These are phyloP conservation scores for Arrhopalites spinosus DNA, from an alignment of 2,888 invertebrate genomes.

Conservation along the genomic window DNA sequence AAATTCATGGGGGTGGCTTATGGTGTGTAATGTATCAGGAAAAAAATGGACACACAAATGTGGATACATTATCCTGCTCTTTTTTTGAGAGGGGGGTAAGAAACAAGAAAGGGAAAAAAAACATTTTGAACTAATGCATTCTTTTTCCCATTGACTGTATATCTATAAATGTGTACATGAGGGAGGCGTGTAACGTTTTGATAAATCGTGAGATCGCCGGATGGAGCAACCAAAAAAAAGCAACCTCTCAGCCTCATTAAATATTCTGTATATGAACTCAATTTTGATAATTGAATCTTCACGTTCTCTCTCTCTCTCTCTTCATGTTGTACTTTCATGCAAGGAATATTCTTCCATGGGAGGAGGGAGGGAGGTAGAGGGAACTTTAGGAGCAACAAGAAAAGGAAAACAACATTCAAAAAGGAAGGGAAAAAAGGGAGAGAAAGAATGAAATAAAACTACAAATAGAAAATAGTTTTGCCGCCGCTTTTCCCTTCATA, in stretches of 20 bases:
- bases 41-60: too few species aligned
- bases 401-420: conserved; percentile 13
- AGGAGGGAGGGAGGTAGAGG: conserved; percentile 13
- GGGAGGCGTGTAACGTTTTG: too few species aligned
- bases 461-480: too few species aligned
- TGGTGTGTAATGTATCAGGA: too few species aligned
- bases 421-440: background rate
- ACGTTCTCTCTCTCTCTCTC: conserved; percentile 23
- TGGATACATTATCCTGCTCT: too few species aligned
- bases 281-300: conserved; percentile 37
- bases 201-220: too few species aligned
- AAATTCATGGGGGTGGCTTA: too few species aligned
- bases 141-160: background rate
- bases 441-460: background rate
- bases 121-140: too few species aligned
- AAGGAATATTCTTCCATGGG: background rate
- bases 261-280: conserved; percentile 36
- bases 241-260: conserved; percentile 21
- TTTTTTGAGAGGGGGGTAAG: too few species aligned
- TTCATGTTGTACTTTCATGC: background rate
- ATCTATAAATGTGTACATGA: background rate
- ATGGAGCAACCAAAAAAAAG: too few species aligned
- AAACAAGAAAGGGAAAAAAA: too few species aligned
- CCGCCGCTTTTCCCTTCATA: too few species aligned
- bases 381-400: conserved; percentile 10